Percentiles rank a stretch among this genome's conserved stretches.
These are phyloP conservation scores for Nymphalis polychloros DNA, from an alignment of 2,888 invertebrate genomes.

Conservation along the genomic window DNA sequence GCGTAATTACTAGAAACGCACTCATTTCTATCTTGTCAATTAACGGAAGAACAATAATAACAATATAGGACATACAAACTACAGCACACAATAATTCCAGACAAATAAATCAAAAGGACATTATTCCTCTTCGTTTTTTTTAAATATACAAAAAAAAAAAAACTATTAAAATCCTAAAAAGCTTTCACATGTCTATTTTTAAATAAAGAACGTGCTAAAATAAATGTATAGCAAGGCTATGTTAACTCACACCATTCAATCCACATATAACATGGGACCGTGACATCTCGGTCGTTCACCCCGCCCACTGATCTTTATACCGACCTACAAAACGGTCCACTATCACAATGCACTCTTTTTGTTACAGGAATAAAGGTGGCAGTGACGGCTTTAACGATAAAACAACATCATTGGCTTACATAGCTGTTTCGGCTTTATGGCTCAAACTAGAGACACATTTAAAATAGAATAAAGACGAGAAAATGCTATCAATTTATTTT, in stretches of 20 bases:
- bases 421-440: constrained; percentile 1
- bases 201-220: constrained; percentile 4
- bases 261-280: constrained; percentile 52
- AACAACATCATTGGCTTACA: constrained; percentile 4
- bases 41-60: neutral
- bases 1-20: too few relatives aligned
- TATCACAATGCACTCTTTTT: constrained; percentile 45
- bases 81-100: too few relatives aligned
- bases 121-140: too few relatives aligned
- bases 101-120: too few relatives aligned
- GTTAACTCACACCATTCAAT: constrained; percentile 23
- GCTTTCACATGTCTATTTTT: neutral
- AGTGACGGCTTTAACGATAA: constrained; percentile 38
- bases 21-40: constrained; percentile 2
- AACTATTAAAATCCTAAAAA: too few relatives aligned
- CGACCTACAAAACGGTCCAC: constrained; percentile 58
- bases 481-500: too few relatives aligned
- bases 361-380: constrained; percentile 42
- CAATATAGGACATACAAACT: neutral
- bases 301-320: constrained; percentile 62
- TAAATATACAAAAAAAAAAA: too few relatives aligned
- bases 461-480: too few relatives aligned
- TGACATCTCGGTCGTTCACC: constrained; percentile 75
- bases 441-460: neutral
- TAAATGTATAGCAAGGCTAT: constrained; percentile 18